Evolutionary conservation across 2,113 vertebrate genomes (phyloP).

Genomic region (Bubo scandiacus): DNA sequence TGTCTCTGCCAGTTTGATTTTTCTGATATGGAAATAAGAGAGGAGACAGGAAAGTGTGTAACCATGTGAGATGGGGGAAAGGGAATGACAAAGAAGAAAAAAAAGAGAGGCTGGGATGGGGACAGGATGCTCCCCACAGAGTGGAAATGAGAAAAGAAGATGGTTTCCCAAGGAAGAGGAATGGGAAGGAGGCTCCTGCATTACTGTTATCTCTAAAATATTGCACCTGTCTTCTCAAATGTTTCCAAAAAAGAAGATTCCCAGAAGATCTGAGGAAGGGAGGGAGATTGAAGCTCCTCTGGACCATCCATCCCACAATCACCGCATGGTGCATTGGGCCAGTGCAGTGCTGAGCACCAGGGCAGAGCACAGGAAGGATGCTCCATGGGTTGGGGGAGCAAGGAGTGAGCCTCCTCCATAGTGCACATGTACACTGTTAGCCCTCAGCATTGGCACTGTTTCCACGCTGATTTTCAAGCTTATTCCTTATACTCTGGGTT

Average conservation of each 20-base stretch:
- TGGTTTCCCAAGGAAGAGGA: neutral
- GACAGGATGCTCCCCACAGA: neutral
- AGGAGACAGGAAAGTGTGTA: neutral
- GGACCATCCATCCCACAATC: neutral
- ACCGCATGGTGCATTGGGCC: neutral
- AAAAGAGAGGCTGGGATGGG: neutral
- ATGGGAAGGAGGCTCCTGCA: neutral
- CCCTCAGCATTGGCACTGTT: neutral
- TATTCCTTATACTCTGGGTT: neutral
- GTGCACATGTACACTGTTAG: neutral
- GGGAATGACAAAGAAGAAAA: neutral
- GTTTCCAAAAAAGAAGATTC: neutral
- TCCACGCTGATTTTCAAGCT: neutral
- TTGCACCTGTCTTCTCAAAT: neutral
- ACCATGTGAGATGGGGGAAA: neutral
- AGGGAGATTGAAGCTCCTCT: neutral
- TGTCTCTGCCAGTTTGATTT: neutral
- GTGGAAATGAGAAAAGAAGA: neutral
- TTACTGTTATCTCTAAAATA: neutral
- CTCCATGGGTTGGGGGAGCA: rapidly evolving
- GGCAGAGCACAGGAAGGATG: neutral
- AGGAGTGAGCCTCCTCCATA: neutral
- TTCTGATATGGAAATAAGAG: neutral
- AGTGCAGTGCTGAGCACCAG: neutral
- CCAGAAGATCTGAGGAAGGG: neutral